A percentile compares a stretch with the other conserved stretches of the same genome.
phyloP scores from a whole-genome alignment of 2,888 invertebrate species.

The Philonicus albiceps region DNA sequence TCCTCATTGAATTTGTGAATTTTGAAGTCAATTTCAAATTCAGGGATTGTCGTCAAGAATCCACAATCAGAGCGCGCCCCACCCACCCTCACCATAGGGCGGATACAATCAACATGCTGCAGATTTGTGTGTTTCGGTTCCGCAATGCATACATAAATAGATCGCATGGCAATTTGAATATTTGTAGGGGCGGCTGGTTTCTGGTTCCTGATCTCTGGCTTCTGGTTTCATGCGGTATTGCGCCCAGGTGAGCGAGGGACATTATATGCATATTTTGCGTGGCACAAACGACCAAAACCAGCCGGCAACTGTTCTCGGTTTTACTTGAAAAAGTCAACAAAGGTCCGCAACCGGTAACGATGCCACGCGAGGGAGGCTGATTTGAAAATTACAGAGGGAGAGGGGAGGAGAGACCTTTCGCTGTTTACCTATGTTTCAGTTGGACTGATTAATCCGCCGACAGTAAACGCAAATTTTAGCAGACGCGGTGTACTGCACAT shows the following conservation, averaged over 20 bases:
- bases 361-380: not conserved
- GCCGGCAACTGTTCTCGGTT: too few relatives aligned
- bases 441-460: not conserved
- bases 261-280: not conserved
- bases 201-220: not conserved
- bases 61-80: not conserved
- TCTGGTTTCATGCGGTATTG: not conserved
- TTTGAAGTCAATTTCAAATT: conserved; percentile 19
- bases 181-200: not conserved
- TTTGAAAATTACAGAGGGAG: not conserved
- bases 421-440: not conserved
- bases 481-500: not conserved
- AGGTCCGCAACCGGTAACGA: not conserved
- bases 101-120: conserved; percentile 20
- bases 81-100: not conserved
- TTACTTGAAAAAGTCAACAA: conserved; percentile 17
- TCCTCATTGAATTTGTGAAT: conserved; percentile 6
- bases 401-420: not conserved
- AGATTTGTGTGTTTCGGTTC: conserved; percentile 30
- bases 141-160: conserved; percentile 30
- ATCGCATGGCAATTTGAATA: conserved; percentile 38
- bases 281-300: not conserved
- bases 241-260: not conserved
- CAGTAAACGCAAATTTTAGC: not conserved
- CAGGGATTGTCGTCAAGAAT: conserved; percentile 22